Evolutionary conservation across 1,140 invertebrate species (phyloP).

Genomic region (Scaptomyza graminum): DNA sequence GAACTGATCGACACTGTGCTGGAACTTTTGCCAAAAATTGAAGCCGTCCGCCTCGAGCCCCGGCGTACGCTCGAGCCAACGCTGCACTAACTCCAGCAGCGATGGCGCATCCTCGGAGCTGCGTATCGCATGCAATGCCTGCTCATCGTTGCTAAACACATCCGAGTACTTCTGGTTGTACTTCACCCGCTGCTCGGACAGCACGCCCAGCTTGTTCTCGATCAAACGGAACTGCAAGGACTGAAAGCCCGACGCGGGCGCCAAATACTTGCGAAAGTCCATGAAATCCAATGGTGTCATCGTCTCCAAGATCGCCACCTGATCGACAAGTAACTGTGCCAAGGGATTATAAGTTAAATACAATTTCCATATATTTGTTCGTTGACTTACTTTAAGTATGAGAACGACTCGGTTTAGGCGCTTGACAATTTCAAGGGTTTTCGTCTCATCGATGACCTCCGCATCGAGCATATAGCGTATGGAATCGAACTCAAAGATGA

Average conservation of each 20-base stretch:
- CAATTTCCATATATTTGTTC: too few species aligned
- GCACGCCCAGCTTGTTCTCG: slow-evolving; percentile 98
- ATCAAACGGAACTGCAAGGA: slow-evolving; percentile 97
- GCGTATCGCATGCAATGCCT: slow-evolving; percentile 89
- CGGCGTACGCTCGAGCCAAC: slow-evolving; percentile 97
- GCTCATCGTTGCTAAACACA: slow-evolving; percentile 92
- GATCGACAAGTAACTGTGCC: slow-evolving; percentile 94
- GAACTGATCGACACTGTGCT: slow-evolving; percentile 89
- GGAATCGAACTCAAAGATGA: slow-evolving; percentile 98
- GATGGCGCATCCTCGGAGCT: slow-evolving; percentile 93
- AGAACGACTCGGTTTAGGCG: slow-evolving; percentile 95
- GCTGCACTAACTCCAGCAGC: slow-evolving; percentile 92
- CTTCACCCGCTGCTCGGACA: slow-evolving; percentile 93
- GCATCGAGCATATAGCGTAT: slow-evolving; percentile 92
- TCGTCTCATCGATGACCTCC: slow-evolving; percentile 93
- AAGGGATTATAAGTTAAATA: too few species aligned
- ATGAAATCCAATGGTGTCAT: slow-evolving; percentile 99
- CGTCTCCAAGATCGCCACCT: slow-evolving; percentile 98
- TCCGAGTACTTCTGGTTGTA: slow-evolving; percentile 96
- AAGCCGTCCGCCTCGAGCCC: slow-evolving; percentile 93
- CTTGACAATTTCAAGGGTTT: slow-evolving; percentile 96
- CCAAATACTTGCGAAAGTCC: slow-evolving; percentile 96
- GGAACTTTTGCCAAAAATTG: slow-evolving; percentile 97
- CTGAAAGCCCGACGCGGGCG: slow-evolving; percentile 98
- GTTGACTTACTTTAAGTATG: slow-evolving; percentile 94